These are phyloP conservation scores for Mesitornis unicolor DNA, from an alignment of 2,113 vertebrate genomes.

Conservation along the genomic window DNA sequence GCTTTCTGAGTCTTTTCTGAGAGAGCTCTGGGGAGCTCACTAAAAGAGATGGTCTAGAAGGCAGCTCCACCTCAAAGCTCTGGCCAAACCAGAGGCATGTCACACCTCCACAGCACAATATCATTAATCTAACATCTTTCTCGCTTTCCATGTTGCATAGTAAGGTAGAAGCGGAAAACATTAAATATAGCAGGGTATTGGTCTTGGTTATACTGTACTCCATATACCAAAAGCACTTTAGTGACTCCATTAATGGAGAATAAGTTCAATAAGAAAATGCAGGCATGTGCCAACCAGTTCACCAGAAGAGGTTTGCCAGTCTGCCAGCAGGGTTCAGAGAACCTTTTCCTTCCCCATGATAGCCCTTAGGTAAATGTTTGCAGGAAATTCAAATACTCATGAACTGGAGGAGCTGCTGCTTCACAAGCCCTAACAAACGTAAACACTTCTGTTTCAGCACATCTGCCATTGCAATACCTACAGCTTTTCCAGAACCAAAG, in stretches of 20 bases:
- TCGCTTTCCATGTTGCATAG: not conserved
- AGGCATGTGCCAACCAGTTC: not conserved
- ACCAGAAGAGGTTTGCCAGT: not conserved
- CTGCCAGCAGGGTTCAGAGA: not conserved
- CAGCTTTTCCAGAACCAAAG: slow-evolving; percentile 64
- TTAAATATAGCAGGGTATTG: not conserved
- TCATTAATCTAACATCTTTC: not conserved
- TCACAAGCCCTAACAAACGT: slow-evolving; percentile 20
- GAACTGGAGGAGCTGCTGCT: not conserved
- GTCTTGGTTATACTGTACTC: not conserved
- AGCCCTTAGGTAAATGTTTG: not conserved
- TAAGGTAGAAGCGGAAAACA: not conserved
- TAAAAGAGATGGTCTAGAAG: not conserved
- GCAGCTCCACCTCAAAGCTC: not conserved
- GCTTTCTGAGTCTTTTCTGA: not conserved
- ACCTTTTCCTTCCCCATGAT: not conserved
- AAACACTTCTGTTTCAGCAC: slow-evolving; percentile 66
- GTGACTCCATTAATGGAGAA: not conserved
- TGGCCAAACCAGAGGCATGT: not conserved
- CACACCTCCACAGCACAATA: not conserved
- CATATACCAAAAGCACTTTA: not conserved
- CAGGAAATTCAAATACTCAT: slow-evolving; percentile 45
- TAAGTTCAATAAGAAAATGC: not conserved
- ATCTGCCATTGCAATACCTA: slow-evolving; percentile 71
- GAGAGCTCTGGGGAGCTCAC: not conserved